Evolutionary conservation across 2,113 vertebrate species (phyloP), one percentile per base, ranked within the genome.

Genomic region (Oceanodroma tethys): DNA sequence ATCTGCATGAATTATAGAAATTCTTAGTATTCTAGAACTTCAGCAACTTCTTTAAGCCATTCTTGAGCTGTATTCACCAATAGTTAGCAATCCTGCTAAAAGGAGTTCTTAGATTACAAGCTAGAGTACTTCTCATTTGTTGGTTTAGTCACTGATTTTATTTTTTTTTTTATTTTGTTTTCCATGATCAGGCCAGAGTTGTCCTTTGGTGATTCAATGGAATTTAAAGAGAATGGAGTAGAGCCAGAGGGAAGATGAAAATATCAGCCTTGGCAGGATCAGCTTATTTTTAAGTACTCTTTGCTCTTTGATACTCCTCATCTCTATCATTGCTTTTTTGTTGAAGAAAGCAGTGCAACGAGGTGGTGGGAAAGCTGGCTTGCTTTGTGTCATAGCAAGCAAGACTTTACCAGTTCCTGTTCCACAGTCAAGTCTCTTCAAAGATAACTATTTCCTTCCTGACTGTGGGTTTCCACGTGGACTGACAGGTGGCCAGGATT

Each of bases 181-280:
- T 7, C 14, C 20, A 34, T 58, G 4, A 50, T 72, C 45, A 68
- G 32, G 29, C 34, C 66, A 78, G 19, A 27, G 50, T 82, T 90
- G 22, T 59, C 32, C 53, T 80, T 91, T 90, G 29, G 42, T 60
- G 38, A 70, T 86, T 94, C 81, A 93, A 13, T 88, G 70, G 78
- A 90, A 86, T 96, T 94, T 83, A 70, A 93, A 80, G n/a, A 76
- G 32, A 91, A 81, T 52, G 32, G 42, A 92, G 22, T 62, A 88
- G 55, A 88, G 82, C 59, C 71, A 65, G 50, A 70, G 26, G 20
- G 38, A 90, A 70, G 36, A 81, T 43, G 40, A 88, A 92, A 86
- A 80, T 45, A 92, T 73, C 79, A 81, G 16, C 32, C 67, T 96
- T 95, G 85, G 58, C 62, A 86, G n/a, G 32, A 90, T 86, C 32